Evolutionary conservation across 2,113 vertebrate genomes (phyloP).

Genomic region (Cyphomyrus plagiostoma): DNA sequence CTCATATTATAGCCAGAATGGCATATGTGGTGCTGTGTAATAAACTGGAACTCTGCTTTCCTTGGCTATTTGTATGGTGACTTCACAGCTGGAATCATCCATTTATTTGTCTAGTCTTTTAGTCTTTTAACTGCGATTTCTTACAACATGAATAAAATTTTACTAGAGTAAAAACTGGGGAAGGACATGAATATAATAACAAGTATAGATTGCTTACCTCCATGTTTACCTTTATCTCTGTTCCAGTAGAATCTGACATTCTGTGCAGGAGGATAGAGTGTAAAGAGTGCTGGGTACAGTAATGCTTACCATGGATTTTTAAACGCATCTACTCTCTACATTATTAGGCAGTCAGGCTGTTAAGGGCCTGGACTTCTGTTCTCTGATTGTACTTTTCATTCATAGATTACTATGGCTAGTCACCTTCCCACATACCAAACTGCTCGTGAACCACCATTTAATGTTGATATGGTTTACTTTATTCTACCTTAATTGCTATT

Average conservation of each 20-base stretch:
- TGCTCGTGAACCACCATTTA: not conserved
- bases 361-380: not conserved
- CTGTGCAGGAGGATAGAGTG: not conserved
- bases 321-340: not conserved
- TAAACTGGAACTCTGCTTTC: not conserved
- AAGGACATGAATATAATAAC: not conserved
- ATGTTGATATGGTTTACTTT: not conserved
- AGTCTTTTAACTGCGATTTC: not conserved
- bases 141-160: not conserved
- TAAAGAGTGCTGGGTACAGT: not conserved
- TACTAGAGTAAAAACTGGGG: not conserved
- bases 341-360: not conserved
- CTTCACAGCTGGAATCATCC: not conserved
- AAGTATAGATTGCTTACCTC: not conserved
- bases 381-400: not conserved
- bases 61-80: not conserved
- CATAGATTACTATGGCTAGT: not conserved
- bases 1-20: not conserved
- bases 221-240: not conserved
- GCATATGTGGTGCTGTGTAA: not conserved
- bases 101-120: not conserved
- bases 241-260: not conserved
- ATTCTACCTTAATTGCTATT: not conserved
- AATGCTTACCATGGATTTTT: not conserved
- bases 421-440: not conserved